These are phyloP conservation scores for Egretta garzetta DNA, from an alignment of 2,113 vertebrate genomes.

Conservation along the genomic window DNA sequence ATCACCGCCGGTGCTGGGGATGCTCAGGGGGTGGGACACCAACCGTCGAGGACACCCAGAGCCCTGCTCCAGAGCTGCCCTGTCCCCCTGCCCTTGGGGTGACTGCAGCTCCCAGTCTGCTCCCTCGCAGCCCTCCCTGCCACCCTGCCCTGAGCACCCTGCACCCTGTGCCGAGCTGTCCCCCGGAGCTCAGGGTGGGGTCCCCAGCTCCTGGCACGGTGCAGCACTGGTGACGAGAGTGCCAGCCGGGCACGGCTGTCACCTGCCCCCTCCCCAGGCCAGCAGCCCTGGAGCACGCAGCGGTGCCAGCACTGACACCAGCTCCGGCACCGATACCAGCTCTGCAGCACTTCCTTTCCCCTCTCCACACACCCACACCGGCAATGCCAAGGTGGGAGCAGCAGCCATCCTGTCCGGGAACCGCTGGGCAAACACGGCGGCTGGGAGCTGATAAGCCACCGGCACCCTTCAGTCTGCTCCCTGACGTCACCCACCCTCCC, in stretches of 20 bases:
- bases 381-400: background rate
- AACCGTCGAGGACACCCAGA: background rate
- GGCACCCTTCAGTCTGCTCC: background rate
- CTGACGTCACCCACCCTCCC: background rate
- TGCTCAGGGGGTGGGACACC: rapidly evolving
- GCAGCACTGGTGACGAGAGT: rapidly evolving
- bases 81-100: background rate
- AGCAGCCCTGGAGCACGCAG: background rate
- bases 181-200: rapidly evolving
- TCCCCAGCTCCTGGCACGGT: background rate
- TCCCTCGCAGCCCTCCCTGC: rapidly evolving
- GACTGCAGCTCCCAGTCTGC: rapidly evolving
- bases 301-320: rapidly evolving
- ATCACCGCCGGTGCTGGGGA: background rate
- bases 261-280: rapidly evolving
- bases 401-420: background rate
- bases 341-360: background rate
- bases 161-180: background rate
- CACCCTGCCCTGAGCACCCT: background rate
- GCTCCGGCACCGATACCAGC: background rate
- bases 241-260: background rate
- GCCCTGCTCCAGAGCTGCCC: background rate
- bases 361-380: background rate
- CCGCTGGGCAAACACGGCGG: background rate
- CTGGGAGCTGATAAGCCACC: background rate